phyloP scores from a whole-genome alignment of 2,797 vertebrate species.

The Xiphorhynchus erythropygius region DNA sequence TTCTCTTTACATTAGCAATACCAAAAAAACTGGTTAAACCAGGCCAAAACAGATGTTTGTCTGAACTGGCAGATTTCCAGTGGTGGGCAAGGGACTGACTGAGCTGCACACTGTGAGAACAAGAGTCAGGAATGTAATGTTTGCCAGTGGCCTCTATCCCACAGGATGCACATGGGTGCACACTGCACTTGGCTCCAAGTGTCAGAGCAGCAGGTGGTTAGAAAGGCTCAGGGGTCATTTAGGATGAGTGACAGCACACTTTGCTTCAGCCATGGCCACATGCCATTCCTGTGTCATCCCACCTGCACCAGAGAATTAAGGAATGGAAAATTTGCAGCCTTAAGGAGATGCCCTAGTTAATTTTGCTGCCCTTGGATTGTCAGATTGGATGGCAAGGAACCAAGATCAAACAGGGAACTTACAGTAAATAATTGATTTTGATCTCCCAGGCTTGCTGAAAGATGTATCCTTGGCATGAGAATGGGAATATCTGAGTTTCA shows the following conservation, averaged over 20 bases:
- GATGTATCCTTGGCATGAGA: neutral
- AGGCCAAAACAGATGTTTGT: too few species aligned
- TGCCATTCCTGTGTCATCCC: neutral
- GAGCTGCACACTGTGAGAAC: too few species aligned
- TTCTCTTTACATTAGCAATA: neutral
- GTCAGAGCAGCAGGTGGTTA: neutral
- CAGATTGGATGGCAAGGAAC: neutral
- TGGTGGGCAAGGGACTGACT: too few species aligned
- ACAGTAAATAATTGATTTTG: slow-evolving; percentile 27
- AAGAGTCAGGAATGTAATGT: too few species aligned
- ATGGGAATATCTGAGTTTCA: neutral
- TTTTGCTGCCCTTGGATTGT: neutral
- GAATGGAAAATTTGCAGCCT: neutral
- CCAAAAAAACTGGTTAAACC: neutral
- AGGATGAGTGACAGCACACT: neutral
- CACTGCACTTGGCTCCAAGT: neutral
- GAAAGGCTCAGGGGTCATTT: neutral
- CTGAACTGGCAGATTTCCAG: too few species aligned
- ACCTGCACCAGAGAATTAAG: neutral
- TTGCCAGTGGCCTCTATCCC: too few species aligned
- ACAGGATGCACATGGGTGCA: too few species aligned
- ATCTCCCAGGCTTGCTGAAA: neutral
- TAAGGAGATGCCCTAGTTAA: neutral
- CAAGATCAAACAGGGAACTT: neutral
- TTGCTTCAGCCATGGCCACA: neutral